Evolutionary conservation across 2,888 invertebrate species (phyloP).

Genomic region (Xestia rhomboidea): DNA sequence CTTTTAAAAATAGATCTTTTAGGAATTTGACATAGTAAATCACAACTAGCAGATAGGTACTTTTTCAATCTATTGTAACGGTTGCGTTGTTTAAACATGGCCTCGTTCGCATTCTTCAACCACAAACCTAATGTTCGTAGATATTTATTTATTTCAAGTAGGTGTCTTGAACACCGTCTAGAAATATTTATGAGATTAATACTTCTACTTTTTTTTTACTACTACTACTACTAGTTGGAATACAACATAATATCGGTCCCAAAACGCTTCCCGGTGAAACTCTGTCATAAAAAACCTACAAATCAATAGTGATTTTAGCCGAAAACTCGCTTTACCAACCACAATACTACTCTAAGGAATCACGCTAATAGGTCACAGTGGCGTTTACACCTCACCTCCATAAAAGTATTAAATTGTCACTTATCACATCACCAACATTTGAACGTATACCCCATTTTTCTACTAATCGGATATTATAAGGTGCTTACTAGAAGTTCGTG

Average conservation of each 20-base stretch:
- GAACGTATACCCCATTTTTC: neutral
- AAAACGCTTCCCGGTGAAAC: constrained; percentile 4
- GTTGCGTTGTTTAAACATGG: neutral
- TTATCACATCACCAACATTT: neutral
- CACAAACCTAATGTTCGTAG: neutral
- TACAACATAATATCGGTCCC: neutral
- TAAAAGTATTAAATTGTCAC: neutral
- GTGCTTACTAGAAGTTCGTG: neutral
- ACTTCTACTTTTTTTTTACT: no score
- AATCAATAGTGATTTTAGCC: neutral
- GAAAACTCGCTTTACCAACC: constrained; percentile 1
- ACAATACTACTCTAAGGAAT: neutral
- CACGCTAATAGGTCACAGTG: neutral
- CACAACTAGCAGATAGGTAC: neutral
- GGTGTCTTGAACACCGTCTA: neutral
- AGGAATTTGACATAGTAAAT: constrained; percentile 4
- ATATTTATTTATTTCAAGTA: neutral
- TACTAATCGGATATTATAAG: neutral
- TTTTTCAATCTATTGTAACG: neutral
- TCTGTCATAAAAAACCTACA: neutral
- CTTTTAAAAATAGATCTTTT: neutral
- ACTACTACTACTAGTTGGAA: neutral
- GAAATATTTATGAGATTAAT: neutral
- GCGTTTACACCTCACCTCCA: neutral
- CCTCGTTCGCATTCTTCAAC: neutral